phyloP scores from a whole-genome alignment of 1,140 invertebrate species.

The Dinoponera quadriceps region DNA sequence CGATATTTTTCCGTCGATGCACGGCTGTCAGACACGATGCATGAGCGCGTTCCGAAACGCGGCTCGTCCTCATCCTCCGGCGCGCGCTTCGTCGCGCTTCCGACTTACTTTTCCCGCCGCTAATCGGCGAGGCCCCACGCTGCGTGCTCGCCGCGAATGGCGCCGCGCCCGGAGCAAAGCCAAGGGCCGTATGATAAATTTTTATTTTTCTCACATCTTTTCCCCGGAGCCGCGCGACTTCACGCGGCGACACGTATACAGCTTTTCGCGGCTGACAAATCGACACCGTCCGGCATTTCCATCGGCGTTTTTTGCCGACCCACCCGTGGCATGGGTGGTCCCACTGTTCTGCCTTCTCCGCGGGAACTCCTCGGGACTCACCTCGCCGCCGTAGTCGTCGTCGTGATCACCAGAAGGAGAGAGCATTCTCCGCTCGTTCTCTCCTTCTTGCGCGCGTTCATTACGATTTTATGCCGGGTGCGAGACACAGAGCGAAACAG shows the following conservation, averaged over 20 bases:
- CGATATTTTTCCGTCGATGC: background rate
- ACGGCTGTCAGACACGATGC: no score
- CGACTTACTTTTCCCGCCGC: constrained; percentile 24
- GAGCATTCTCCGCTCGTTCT: background rate
- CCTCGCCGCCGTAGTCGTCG: constrained; percentile 5
- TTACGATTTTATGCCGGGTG: constrained; percentile 50
- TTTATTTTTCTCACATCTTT: background rate
- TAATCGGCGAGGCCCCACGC: constrained; percentile 22
- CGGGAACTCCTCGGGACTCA: constrained; percentile 50
- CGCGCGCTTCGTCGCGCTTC: constrained; percentile 2
- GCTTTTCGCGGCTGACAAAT: constrained; percentile 70
- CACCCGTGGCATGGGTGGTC: constrained; percentile 70
- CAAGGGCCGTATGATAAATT: constrained; percentile 13
- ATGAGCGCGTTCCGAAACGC: no score
- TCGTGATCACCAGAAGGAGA: background rate
- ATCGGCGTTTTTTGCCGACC: constrained; percentile 63
- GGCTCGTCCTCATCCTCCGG: background rate
- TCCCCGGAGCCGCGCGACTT: background rate
- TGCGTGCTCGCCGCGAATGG: constrained; percentile 37
- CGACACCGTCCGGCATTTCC: constrained; percentile 59
- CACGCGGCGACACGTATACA: constrained; percentile 37
- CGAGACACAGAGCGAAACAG: constrained; percentile 48
- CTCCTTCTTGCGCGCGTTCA: constrained; percentile 16
- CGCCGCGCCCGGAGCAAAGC: constrained; percentile 21
- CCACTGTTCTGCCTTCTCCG: constrained; percentile 68